Conservation (phyloP, 1,140 invertebrate species). For the Thaumatotibia leucotreta region DNA sequence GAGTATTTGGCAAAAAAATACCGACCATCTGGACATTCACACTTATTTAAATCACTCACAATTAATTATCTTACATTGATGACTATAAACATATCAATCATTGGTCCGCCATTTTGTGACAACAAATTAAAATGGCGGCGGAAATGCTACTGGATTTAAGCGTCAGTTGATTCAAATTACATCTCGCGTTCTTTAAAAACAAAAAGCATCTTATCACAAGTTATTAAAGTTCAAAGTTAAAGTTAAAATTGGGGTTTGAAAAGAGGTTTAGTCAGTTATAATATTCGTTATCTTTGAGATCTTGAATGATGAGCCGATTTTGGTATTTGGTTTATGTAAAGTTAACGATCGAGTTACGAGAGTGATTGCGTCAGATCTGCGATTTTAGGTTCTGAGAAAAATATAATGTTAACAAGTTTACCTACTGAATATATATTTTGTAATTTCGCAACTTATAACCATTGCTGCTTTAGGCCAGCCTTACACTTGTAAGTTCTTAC, state of each 20-base stretch:
- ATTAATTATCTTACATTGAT: neutral
- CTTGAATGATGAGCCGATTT: neutral
- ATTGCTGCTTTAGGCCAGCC: too few relatives aligned
- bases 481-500: too few relatives aligned
- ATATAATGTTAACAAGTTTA: neutral
- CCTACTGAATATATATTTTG: too few relatives aligned
- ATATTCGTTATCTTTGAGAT: neutral
- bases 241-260: neutral
- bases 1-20: neutral
- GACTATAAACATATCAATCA: neutral
- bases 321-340: neutral
- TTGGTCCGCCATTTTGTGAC: neutral
- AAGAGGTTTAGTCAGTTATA: neutral
- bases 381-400: neutral
- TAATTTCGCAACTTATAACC: too few relatives aligned
- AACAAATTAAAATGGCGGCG: slow-evolving; percentile 5
- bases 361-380: neutral
- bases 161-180: neutral
- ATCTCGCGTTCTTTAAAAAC: too few relatives aligned
- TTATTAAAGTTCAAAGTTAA: neutral
- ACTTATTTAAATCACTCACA: neutral
- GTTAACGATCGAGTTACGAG: slow-evolving; percentile 1
- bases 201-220: too few relatives aligned
- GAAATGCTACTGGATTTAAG: neutral
- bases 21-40: neutral